Conservation (phyloP, 2,113 vertebrate genomes). For the Lasiurus cinereus region DNA sequence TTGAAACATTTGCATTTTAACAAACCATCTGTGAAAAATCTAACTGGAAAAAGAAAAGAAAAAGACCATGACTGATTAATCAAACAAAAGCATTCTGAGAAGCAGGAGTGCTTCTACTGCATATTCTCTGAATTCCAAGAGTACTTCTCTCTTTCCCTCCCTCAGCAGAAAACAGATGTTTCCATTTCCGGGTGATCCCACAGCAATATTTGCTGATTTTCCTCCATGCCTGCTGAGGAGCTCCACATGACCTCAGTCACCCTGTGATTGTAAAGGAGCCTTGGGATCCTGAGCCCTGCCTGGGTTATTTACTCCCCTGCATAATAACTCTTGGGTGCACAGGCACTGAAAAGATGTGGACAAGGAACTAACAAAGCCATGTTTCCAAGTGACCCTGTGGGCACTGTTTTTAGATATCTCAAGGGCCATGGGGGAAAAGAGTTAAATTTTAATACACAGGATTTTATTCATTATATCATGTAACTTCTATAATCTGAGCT, state of each 20-base stretch:
- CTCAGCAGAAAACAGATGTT: background rate
- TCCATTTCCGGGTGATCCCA: background rate
- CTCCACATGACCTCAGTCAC: background rate
- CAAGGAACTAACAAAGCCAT: background rate
- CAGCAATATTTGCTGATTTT: background rate
- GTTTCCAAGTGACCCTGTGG: background rate
- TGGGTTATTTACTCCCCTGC: background rate
- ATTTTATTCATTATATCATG: background rate
- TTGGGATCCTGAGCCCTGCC: background rate
- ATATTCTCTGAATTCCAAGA: background rate
- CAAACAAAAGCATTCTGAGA: constrained; percentile 58
- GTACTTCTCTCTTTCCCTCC: accelerated
- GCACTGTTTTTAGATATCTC: background rate
- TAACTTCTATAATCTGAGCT: background rate
- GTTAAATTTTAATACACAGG: background rate
- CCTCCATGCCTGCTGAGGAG: too few relatives aligned
- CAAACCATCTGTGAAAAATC: constrained; percentile 40
- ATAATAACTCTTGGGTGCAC: background rate
- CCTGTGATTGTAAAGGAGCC: background rate
- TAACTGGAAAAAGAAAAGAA: background rate
- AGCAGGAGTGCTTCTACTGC: constrained; percentile 58
- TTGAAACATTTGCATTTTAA: constrained; percentile 61
- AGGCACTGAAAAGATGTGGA: background rate
- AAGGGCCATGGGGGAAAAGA: background rate
- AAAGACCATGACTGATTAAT: constrained; percentile 56